Evolutionary conservation across 2,797 vertebrate species (phyloP), one percentile per base, ranked within the genome.

Genomic region (Syngnathus rostellatus): DNA sequence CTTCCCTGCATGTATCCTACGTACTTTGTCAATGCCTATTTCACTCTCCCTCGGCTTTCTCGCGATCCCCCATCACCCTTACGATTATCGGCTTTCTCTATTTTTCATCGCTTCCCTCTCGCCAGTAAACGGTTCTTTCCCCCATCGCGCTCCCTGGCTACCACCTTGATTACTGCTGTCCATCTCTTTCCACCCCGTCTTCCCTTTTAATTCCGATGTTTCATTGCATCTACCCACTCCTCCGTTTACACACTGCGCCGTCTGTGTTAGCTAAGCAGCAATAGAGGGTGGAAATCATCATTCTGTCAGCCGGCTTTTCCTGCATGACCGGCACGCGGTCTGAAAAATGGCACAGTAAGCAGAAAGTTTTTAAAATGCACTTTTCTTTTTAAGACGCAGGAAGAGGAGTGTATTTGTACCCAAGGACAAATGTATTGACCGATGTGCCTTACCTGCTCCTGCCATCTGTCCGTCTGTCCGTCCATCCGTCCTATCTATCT

Each of bases 1-100:
- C 60, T 31, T 3, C 31, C 31, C 31, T 31, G 31, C 60, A 45
- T 21, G 6, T 62, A 11, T 14, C 21, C 64, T 72, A 72, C 69
- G 76, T 81, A 76, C 77, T 88, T 77, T 74, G 80, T 86, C 84
- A 85, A 82, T 85, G 81, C 83, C 84, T 81, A 80, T 76, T 85
- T 81, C 83, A 77, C 81, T 77, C 81, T 72, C 46, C 55, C 64
- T 76, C 60, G 2, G 73, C 73, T 68, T 77, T 73, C 79, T 77
- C 80, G 68, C 25, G 72, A 72, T 77, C 79, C 73, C 75, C 79
- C 72, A 69, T 77, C 76, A 81, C 77, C 82, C 78, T 69, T 59
- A 81, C 71, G 73, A 86, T 85, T 83, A 86, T 83, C 84, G 82
- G 67, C 76, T 78, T 74, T 75, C 76, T 81, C 72, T 75, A 73